Conservation (phyloP, 2,113 vertebrate genomes). For the Eidolon helvum region DNA sequence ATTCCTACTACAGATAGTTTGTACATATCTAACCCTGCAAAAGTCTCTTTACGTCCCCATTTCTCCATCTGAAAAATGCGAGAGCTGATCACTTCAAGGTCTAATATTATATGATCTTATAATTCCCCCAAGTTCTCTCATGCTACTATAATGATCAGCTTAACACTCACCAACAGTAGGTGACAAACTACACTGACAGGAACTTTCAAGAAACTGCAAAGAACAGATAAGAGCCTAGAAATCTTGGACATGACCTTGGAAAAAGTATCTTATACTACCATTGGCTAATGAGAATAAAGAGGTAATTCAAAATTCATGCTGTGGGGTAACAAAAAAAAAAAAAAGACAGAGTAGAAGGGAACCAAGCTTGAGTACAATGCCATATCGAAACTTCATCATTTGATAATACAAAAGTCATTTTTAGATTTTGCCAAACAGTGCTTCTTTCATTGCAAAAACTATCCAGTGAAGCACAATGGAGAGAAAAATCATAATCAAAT, state of each 20-base stretch:
- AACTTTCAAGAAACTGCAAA: not conserved
- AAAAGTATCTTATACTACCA: not conserved
- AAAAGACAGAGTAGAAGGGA: not conserved
- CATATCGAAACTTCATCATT: not conserved
- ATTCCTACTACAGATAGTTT: not conserved
- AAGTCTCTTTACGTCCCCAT: not conserved
- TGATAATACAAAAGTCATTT: not conserved
- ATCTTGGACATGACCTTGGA: not conserved
- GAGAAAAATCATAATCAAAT: not conserved
- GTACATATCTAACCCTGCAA: not conserved
- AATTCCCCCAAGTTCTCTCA: not conserved
- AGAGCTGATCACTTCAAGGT: not conserved
- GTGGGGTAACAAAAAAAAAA: no score
- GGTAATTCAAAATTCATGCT: not conserved
- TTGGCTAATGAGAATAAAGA: not conserved
- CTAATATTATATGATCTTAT: not conserved
- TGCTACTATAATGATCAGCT: not conserved
- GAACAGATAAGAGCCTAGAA: not conserved
- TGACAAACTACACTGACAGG: not conserved
- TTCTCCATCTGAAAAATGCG: not conserved
- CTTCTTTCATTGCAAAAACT: conserved; percentile 31
- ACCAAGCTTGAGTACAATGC: not conserved
- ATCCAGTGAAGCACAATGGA: not conserved
- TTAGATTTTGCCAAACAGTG: not conserved
- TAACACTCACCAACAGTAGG: not conserved